Evolutionary conservation across 2,113 vertebrate species (phyloP), one percentile per base, ranked within the genome.

Genomic region (Strix aluco): DNA sequence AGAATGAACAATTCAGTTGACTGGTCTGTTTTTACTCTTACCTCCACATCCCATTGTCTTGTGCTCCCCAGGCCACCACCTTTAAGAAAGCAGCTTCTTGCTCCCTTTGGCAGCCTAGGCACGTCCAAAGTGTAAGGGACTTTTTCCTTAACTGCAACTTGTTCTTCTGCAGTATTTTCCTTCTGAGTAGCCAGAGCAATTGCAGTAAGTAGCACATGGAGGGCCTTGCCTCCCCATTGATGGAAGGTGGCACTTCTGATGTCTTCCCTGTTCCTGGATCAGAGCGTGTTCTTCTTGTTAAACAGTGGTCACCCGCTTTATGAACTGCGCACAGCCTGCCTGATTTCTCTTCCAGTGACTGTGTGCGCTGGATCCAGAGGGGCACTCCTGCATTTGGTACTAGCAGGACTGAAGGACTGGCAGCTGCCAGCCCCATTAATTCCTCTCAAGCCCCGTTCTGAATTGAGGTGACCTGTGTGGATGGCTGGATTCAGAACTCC

Each of bases 391-490:
- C 59, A 14, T 6, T 81, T 44, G 85, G 38, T 16, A 14, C 52
- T n/a, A 15, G 63, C 44, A 85, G 71, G 17, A 12, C 49, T 38
- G 85, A 21, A 73, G 71, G 81, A 71, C 59, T 58, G 92, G 66
- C 85, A 94, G 80, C 83, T 92, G 21, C n/a, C 86, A 95, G 62
- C 67, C 72, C 71, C 80, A 13, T 62, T 30, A 67, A 36, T 34
- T 46, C 30, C 61, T 26, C 63, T 81, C 42, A 13, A 73, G 63
- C 59, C 79, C 93, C 0, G 0, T 46, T 13, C 42, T 22, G 63
- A 79, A 65, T 4, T 4, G 63, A 36, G 78, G 52, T 70, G 49
- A 38, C 71, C 75, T 19, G 10, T 55, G 81, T 59, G 89, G 52
- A 4, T 26, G 72, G 57, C 61, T 87, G 81, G 38, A 46, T 17